Evolutionary conservation across 2,797 vertebrate genomes (phyloP), one percentile per base, ranked within the genome.

Genomic region (Picus viridis): DNA sequence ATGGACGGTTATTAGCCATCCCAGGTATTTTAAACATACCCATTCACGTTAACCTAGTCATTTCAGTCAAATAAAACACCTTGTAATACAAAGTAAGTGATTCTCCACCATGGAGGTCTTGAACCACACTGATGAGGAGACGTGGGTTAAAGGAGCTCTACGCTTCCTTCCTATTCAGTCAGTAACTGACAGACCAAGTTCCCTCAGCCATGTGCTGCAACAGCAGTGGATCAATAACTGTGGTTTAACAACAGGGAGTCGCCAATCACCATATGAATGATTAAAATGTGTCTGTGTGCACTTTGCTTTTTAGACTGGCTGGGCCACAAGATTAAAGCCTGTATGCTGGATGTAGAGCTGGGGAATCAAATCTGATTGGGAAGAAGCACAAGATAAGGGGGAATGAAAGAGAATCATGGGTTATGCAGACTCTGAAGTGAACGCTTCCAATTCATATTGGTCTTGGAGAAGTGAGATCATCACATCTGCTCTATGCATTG

Each of bases 161-260:
- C 6, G 5, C 75, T 95, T 97, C 92, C 93, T 96, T 97, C 89
- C 84, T 49, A 92, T 91, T 96, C 89, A 94, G 91, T 92, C 87
- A 89, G 85, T 86, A 96, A 75, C 75, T n/a, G 84, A 93, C 76
- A 95, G 93, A 79, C 93, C 82, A 63, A 8, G 47, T 94, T 97
- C 88, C 94, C 94, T 97, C 91, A 97, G 85, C 86, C 84, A 78
- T 82, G 80, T 92, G 96, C 94, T 94, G 92, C 96, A 96, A 91
- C 67, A 72, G 91, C 84, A 91, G 95, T 89, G 92, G 96, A 97
- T 98, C 96, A 96, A 96, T 98, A 97, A 94, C 51, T 94, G 95
- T 94, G 93, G 95, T 97, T 97, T 96, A 97, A 96, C 95, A 96
- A 96, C 93, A 95, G 79, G 88, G 96, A 97, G 95, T 90, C 86